phyloP scores from a whole-genome alignment of 1,140 invertebrate species.

The Sipha flava region DNA sequence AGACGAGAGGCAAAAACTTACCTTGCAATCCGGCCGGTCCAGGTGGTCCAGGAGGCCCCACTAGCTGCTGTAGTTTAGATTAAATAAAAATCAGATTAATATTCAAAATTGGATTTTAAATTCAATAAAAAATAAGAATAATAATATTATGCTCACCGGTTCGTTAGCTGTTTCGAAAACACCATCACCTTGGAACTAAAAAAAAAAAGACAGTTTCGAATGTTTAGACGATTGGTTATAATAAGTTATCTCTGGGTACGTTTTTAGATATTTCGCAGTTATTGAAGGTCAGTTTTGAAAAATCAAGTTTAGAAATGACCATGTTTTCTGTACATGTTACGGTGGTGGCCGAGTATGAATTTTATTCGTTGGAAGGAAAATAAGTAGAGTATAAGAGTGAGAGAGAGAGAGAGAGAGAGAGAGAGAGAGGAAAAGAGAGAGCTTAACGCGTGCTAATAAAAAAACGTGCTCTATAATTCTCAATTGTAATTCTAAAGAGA shows the following conservation, averaged over 20 bases:
- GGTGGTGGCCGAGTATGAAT: too few species aligned
- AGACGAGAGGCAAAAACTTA: neutral
- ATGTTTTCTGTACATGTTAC: neutral
- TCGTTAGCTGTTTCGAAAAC: constrained; percentile 4
- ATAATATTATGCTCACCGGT: neutral
- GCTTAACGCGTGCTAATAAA: neutral
- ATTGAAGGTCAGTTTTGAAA: neutral
- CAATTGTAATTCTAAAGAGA: neutral
- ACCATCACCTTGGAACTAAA: constrained; percentile 24
- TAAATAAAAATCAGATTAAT: neutral
- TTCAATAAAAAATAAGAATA: neutral
- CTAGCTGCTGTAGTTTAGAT: constrained; percentile 42
- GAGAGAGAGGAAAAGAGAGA: neutral
- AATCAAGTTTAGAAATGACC: neutral
- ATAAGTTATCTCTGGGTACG: too few species aligned
- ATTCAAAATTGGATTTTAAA: neutral
- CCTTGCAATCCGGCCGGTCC: constrained; percentile 63
- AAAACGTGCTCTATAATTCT: neutral
- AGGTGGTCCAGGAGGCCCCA: constrained; percentile 68
- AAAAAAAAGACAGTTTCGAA: neutral
- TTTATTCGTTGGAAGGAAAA: neutral
- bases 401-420: neutral
- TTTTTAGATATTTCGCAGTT: too few species aligned
- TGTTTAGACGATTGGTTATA: too few species aligned
- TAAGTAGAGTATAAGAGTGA: too few species aligned